Base-by-base conservation (phyloP, 2,113 vertebrate species). In the Choloepus hoffmanni region DNA sequence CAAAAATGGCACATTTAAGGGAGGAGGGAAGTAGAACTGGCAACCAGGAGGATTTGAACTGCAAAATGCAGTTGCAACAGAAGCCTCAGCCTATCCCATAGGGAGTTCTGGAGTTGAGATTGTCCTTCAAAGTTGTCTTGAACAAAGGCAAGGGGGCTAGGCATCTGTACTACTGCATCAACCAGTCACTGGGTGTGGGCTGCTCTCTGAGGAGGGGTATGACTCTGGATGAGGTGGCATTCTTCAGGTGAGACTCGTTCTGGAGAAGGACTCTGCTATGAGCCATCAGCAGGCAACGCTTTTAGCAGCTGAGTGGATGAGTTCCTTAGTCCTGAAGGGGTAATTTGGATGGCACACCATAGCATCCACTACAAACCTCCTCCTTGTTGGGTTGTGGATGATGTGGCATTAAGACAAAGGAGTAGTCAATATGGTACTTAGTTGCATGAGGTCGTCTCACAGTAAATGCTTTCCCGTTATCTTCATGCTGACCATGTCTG, bases 1-100 rank as follows among this genome's bases (percentile, higher is more conserved):
- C 58, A 93, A 63, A 93, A 93, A 65, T 85, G 58, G 85, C 12
- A 77, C 67, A 65, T 90, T 65, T 84, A 78, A 83, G 70, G 84
- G 9, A 95, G 74, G 30, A 33, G 23, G 6, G 53, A 96, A 28
- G 10, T 43, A 81, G 14, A 18, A 77, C 3, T 76, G 36, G 60
- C 88, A 23, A 43, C 28, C 60, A 30, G 58, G 68, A 90, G 68
- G 7, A 63, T 55, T 60, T 90, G 21, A 79, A 92, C n/a, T 73
- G 60, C 58, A 14, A 50, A 50, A 40, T 10, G 30, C 8, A 65
- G 65, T 55, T 88, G 50, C 40, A 85, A 43, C 3, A 88, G 50
- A 62, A 19, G 7, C 21, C 76, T 90, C n/a, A 83, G 30, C 19
- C 58, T 84, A 21, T 81, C 48, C n/a, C 28, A 70, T 15, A 58